These are phyloP conservation scores for Grallaria varia DNA, from an alignment of 2,113 vertebrate species.

Conservation along the genomic window DNA sequence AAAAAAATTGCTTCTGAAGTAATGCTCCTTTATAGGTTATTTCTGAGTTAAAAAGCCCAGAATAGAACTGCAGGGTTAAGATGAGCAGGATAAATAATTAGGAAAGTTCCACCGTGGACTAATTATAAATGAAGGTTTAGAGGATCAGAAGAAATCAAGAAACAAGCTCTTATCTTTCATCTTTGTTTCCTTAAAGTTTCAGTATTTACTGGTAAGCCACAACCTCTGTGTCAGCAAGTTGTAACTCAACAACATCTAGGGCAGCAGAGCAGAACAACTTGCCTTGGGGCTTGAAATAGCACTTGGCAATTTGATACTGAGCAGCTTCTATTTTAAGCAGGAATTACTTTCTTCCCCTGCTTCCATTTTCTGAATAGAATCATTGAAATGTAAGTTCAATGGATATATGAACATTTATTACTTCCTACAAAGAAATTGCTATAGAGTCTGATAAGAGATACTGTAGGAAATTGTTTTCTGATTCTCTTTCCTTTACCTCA, in stretches of 20 bases:
- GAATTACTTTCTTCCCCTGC: neutral
- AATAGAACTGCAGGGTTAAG: neutral
- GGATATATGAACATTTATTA: neutral
- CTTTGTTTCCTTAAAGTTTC: neutral
- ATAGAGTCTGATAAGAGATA: neutral
- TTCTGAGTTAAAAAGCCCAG: neutral
- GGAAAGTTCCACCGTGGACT: neutral
- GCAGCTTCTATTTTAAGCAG: neutral
- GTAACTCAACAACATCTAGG: neutral
- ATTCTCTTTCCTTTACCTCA: neutral
- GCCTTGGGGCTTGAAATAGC: neutral
- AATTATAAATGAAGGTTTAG: neutral
- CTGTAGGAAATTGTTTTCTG: neutral
- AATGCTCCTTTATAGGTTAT: neutral
- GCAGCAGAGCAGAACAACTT: neutral
- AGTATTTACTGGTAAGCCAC: neutral
- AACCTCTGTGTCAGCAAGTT: neutral
- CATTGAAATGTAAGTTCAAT: neutral
- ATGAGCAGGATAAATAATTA: neutral
- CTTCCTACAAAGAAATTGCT: neutral
- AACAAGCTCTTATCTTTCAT: neutral
- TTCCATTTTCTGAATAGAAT: neutral
- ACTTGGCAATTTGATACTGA: neutral
- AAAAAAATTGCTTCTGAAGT: neutral
- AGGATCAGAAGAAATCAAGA: neutral